Conservation (phyloP, 2,888 invertebrate species). For the Thymelicus sylvestris region DNA sequence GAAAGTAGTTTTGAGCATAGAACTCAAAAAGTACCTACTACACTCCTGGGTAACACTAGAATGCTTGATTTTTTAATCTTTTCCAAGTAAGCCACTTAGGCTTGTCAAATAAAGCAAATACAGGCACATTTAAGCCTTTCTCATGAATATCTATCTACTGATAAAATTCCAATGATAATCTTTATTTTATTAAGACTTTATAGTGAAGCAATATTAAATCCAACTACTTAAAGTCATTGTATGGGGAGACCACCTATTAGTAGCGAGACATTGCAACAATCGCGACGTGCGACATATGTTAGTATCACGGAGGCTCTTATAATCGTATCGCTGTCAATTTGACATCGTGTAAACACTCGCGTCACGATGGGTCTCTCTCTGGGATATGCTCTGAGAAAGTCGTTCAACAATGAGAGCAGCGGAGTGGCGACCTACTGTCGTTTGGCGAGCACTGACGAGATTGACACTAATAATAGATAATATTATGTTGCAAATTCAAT, state of each 20-base stretch:
- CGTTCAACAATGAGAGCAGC: slow-evolving; percentile 35
- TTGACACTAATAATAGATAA: slow-evolving; percentile 42
- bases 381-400: slow-evolving; percentile 39
- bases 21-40: too few relatives aligned
- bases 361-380: slow-evolving; percentile 28
- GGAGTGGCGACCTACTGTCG: slow-evolving; percentile 40
- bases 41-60: too few relatives aligned
- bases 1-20: too few relatives aligned
- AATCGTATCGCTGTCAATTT: slow-evolving; percentile 39
- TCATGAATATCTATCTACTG: too few relatives aligned
- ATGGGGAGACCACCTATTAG: too few relatives aligned
- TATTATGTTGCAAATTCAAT: slow-evolving; percentile 67
- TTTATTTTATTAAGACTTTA: neutral
- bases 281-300: slow-evolving; percentile 11
- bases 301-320: slow-evolving; percentile 30
- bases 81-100: too few relatives aligned
- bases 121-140: too few relatives aligned
- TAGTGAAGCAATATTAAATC: neutral
- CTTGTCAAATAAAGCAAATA: too few relatives aligned
- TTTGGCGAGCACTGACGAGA: slow-evolving; percentile 43
- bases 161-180: too few relatives aligned
- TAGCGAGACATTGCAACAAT: neutral
- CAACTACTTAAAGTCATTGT: slow-evolving; percentile 6
- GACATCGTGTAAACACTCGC: slow-evolving; percentile 39
- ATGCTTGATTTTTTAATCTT: too few relatives aligned